Evolutionary conservation across 2,797 vertebrate genomes (phyloP), one percentile per base, ranked within the genome.

Genomic region (Halcyon smyrnensis): DNA sequence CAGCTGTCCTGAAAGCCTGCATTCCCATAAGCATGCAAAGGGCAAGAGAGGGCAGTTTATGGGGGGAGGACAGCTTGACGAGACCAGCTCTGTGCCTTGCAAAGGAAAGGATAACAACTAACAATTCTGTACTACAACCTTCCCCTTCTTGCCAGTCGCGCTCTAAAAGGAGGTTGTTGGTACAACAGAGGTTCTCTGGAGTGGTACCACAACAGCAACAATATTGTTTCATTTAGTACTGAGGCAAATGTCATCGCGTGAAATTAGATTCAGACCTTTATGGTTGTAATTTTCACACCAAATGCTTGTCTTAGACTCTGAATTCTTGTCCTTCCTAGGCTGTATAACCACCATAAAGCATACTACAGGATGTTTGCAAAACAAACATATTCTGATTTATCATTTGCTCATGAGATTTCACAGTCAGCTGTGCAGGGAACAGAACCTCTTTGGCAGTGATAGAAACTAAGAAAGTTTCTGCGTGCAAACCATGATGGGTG

Each of bases 241-340:
- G 9, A 89, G 28, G 37, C 50, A 54, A 19, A 59, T 23, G 14
- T 75, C 53, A 75, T 62, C 36, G 45, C 8, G 2, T 17, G 25
- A 84, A 39, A 59, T 93, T 93, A 20, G n/a, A 63, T 84, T 90
- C 70, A 91, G n/a, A 57, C 50, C 48, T 84, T 92, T 39, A 32
- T 9, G 59, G 59, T 6, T 82, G 19, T 50, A 7, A 21, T 37
- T 89, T 82, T 85, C 84, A 30, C 45, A 79, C 3, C 51, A 62
- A 32, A n/a, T 32, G 6, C 39, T 9, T 57, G 9, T 53, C 0
- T 0, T 32, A 57, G 25, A 11, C 80, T 83, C 51, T 2, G 1
- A 77, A 67, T 45, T 46, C 12, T 69, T 90, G 78, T 77, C 51
- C 41, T 85, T 81, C 25, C 76, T 54, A 63, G 39, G 56, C 59